A percentile compares a stretch with the other conserved stretches of the same genome.
Evolutionary conservation across 1,140 invertebrate genomes (phyloP).

Genomic region (Prorops nasuta): DNA sequence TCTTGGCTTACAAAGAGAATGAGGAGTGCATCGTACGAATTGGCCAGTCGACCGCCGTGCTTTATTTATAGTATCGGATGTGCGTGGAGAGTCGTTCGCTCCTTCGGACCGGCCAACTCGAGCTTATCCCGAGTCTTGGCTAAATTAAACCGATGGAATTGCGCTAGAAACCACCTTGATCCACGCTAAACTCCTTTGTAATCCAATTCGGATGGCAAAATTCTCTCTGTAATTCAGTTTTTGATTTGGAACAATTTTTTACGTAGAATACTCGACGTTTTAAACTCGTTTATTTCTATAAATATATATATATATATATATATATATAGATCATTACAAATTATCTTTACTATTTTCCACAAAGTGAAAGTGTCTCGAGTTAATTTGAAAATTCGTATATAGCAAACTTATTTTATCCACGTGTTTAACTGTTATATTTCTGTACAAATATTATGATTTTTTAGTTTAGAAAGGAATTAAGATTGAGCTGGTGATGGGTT

Average conservation of each 20-base stretch:
- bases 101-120: background rate
- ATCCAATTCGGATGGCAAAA: background rate
- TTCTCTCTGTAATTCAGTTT: constrained; percentile 11
- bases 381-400: too few relatives aligned
- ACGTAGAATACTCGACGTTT: too few relatives aligned
- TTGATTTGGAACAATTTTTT: constrained; percentile 15
- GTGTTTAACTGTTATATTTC: too few relatives aligned
- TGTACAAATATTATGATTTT: too few relatives aligned
- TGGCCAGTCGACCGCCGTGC: background rate
- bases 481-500: too few relatives aligned
- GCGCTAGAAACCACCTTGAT: background rate
- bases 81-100: background rate
- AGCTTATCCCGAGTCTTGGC: background rate
- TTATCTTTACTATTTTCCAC: too few relatives aligned
- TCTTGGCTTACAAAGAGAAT: background rate
- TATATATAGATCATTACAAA: too few relatives aligned
- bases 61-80: constrained; percentile 11
- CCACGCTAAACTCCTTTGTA: background rate
- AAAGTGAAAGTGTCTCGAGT: too few relatives aligned
- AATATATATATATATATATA: too few relatives aligned
- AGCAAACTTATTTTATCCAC: too few relatives aligned
- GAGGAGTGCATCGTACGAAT: background rate
- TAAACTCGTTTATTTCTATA: too few relatives aligned
- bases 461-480: too few relatives aligned
- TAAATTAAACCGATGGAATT: background rate